Conservation (phyloP, 1,140 invertebrate genomes). For the Melipona quadrifasciata region DNA sequence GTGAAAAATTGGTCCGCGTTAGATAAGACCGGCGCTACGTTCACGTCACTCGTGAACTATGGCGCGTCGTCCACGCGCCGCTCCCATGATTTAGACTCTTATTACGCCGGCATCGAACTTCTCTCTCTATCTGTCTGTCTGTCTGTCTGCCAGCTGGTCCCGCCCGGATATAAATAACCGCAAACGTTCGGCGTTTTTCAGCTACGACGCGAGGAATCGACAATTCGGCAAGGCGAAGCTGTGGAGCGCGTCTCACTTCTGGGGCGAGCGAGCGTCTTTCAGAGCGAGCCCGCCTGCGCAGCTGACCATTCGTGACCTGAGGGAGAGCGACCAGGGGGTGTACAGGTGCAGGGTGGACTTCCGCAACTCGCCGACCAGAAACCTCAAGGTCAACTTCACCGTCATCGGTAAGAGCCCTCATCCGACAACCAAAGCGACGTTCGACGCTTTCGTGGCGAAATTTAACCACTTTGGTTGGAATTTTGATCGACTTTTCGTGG, state of each 20-base stretch:
- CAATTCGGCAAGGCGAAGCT: conserved; percentile 87
- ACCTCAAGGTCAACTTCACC: conserved; percentile 92
- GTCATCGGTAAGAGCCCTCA: conserved; percentile 88
- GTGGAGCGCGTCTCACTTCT: conserved; percentile 91
- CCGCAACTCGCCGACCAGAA: conserved; percentile 92
- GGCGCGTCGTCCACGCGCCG: background rate
- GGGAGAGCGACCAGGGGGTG: conserved; percentile 89
- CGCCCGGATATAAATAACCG: background rate
- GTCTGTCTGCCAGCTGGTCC: too few species aligned
- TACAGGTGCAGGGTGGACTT: conserved; percentile 95
- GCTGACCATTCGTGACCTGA: conserved; percentile 88
- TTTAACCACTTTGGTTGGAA: too few species aligned
- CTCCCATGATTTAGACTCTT: background rate
- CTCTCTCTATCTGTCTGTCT: background rate
- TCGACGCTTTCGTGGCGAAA: too few species aligned
- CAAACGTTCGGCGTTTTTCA: conserved; percentile 77
- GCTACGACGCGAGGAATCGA: conserved; percentile 91
- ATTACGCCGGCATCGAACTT: background rate
- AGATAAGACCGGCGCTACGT: conserved; percentile 40
- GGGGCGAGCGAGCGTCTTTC: conserved; percentile 89
- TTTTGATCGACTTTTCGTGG: too few species aligned
- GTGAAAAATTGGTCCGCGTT: conserved; percentile 67
- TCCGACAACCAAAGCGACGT: too few species aligned
- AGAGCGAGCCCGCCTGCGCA: conserved; percentile 87
- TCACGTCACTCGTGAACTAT: background rate